These are phyloP conservation scores for Oryzias woworae DNA, from an alignment of 2,113 vertebrate genomes.

Conservation along the genomic window DNA sequence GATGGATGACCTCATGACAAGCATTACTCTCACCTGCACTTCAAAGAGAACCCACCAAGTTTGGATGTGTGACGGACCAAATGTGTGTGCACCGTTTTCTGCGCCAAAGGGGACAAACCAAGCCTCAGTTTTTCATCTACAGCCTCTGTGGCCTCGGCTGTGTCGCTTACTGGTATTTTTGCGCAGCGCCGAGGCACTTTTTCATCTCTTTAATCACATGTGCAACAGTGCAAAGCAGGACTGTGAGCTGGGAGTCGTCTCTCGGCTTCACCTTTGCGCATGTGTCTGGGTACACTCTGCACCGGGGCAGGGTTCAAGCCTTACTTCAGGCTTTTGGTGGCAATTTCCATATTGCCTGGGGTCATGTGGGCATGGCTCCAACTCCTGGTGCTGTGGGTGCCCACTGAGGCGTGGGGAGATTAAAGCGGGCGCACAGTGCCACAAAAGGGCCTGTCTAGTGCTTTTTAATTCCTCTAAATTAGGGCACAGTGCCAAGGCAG, in stretches of 20 bases:
- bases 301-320: conserved; percentile 56
- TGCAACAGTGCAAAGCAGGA: conserved; percentile 26
- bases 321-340: conserved; percentile 70
- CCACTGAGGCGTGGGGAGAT: conserved; percentile 77
- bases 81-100: conserved; percentile 7
- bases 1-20: conserved; percentile 75
- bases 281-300: conserved; percentile 50
- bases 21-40: conserved; percentile 63
- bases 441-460: conserved; percentile 82
- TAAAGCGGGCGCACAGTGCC: conserved; percentile 77
- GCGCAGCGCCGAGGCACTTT: conserved; percentile 20
- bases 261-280: conserved; percentile 23
- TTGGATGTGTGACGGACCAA: conserved; percentile 38
- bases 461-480: conserved; percentile 83
- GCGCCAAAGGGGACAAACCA: conserved; percentile 13
- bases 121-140: conserved; percentile 40
- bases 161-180: conserved; percentile 21
- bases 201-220: conserved; percentile 41
- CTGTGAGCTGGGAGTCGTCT: conserved; percentile 38
- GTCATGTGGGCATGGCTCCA: conserved; percentile 75
- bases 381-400: conserved; percentile 74
- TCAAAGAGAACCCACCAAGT: conserved; percentile 48
- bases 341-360: conserved; percentile 79
- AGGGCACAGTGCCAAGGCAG: conserved; percentile 74
- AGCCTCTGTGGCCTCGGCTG: conserved; percentile 33